These are phyloP conservation scores for Noctua janthina DNA, from an alignment of 2,888 invertebrate species.

Conservation along the genomic window DNA sequence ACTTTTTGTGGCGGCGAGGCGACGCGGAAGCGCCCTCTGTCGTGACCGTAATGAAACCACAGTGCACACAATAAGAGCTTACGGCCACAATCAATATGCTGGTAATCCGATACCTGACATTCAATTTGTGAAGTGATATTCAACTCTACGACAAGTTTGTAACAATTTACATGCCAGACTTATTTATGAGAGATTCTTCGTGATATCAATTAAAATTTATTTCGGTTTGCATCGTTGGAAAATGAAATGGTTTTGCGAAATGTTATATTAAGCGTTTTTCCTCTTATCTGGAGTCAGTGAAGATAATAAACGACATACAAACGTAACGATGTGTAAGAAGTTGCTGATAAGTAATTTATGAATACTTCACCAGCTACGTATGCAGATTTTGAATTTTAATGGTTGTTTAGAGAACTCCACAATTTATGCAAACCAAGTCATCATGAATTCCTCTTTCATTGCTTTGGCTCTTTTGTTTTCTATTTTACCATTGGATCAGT, in stretches of 20 bases:
- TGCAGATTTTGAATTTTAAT: slow-evolving; percentile 25
- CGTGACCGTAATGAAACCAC: slow-evolving; percentile 79
- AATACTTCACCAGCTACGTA: slow-evolving; percentile 30
- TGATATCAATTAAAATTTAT: slow-evolving; percentile 57
- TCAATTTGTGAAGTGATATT: slow-evolving; percentile 67
- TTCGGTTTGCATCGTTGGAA: slow-evolving; percentile 31
- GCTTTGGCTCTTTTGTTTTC: background rate
- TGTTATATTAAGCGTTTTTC: slow-evolving; percentile 46
- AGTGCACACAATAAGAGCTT: slow-evolving; percentile 58
- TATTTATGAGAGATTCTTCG: slow-evolving; percentile 45
- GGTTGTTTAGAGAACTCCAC: slow-evolving; percentile 6
- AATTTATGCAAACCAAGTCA: background rate
- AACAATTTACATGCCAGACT: slow-evolving; percentile 46
- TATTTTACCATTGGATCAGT: no score
- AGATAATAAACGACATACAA: slow-evolving; percentile 51
- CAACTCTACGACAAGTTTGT: slow-evolving; percentile 56
- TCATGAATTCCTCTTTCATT: background rate
- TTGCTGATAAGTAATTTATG: slow-evolving; percentile 49
- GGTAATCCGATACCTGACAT: slow-evolving; percentile 71
- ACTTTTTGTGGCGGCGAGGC: slow-evolving; percentile 83
- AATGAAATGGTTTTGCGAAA: slow-evolving; percentile 38
- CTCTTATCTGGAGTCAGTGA: slow-evolving; percentile 43
- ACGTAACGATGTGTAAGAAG: slow-evolving; percentile 45
- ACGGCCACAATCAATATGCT: slow-evolving; percentile 67
- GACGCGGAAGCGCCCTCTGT: slow-evolving; percentile 78